Base-by-base conservation (phyloP, 2,888 invertebrate genomes). In the Mesorhabditis sp. region DNA sequence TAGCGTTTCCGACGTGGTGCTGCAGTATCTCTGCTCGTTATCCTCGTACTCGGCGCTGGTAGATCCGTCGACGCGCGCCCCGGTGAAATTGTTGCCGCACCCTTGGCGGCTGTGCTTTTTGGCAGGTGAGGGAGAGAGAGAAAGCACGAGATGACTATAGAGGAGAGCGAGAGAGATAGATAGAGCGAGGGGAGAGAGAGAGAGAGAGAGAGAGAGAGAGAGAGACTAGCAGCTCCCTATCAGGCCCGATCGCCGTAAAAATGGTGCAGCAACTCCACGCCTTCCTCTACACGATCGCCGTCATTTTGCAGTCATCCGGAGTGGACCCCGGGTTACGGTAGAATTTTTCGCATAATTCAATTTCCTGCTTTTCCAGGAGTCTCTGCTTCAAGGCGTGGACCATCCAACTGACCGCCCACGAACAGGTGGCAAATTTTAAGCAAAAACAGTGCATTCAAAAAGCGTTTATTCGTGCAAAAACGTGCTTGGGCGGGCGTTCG, bases 1-100 rank as follows among this genome's bases (percentile, higher is more conserved):
- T 4, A 92, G 93, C 85, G 90, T 97, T 41, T 95, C 96, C 82
- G 96, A 97, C 87, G 89, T 96, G 7, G 90, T 97, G 86, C 96
- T 96, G n/a, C 78, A 78, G 69, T 80, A 78, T 62, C 72, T 84
- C 43, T 79, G 78, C 5, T 72, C 82, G 4, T 72, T 84, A 28
- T 76, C 78, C 5, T 82, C 83, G 4, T 82, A 80, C 68, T 68
- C 77, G 10, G 75, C 79, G 4, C 74, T 80, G 28, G 72, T 72
- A 5, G 74, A 75, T 28, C 72, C 74, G 45, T 68, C 70, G 63
- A 62, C 71, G 4, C 71, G 70, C 62, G 72, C 72, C 45, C 72
- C 71, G 66, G 62, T 67, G 4, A 70, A 10, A 43, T 65, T 85
- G 4, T 74, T 85, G 4, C 82, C 83, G 4, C 85, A 85, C 72